These are phyloP conservation scores for Copidosoma floridanum DNA, from an alignment of 1,140 invertebrate species.

Conservation along the genomic window DNA sequence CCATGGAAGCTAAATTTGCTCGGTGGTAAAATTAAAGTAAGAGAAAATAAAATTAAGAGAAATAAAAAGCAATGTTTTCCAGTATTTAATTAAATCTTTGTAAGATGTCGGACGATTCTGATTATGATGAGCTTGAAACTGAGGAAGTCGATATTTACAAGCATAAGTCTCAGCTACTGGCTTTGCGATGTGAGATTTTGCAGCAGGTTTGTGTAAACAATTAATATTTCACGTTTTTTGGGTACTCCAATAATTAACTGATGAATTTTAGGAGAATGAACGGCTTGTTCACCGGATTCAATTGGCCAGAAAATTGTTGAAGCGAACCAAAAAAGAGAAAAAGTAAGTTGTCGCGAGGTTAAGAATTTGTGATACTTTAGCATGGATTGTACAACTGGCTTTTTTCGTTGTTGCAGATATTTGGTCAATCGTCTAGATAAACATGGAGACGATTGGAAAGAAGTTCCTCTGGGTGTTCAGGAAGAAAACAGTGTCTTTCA, in stretches of 20 bases:
- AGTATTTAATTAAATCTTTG: too few relatives aligned
- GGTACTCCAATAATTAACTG: slow-evolving; percentile 16
- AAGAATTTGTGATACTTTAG: slow-evolving; percentile 32
- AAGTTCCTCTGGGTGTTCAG: slow-evolving; percentile 53
- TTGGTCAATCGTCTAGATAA: slow-evolving; percentile 54
- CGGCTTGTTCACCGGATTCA: slow-evolving; percentile 55
- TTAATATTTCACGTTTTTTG: slow-evolving; percentile 6
- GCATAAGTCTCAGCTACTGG: slow-evolving; percentile 51
- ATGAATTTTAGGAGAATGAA: slow-evolving; percentile 53
- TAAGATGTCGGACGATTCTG: slow-evolving; percentile 44
- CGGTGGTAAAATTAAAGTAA: too few relatives aligned
- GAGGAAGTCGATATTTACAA: slow-evolving; percentile 53
- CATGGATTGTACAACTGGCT: neutral
- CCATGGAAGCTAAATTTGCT: too few relatives aligned
- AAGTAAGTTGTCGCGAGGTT: slow-evolving; percentile 50
- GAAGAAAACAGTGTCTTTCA: slow-evolving; percentile 54
- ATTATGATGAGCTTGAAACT: slow-evolving; percentile 46
- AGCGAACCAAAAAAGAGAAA: slow-evolving; percentile 53
- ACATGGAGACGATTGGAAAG: slow-evolving; percentile 55
- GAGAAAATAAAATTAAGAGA: too few relatives aligned
- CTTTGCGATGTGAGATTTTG: slow-evolving; percentile 53
- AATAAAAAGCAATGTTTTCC: too few relatives aligned
- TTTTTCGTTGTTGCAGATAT: slow-evolving; percentile 40
- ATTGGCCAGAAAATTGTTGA: slow-evolving; percentile 50
- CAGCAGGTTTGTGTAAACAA: slow-evolving; percentile 47